Base-by-base conservation (phyloP, 2,888 invertebrate species). In the Trachelus iudaicus region DNA sequence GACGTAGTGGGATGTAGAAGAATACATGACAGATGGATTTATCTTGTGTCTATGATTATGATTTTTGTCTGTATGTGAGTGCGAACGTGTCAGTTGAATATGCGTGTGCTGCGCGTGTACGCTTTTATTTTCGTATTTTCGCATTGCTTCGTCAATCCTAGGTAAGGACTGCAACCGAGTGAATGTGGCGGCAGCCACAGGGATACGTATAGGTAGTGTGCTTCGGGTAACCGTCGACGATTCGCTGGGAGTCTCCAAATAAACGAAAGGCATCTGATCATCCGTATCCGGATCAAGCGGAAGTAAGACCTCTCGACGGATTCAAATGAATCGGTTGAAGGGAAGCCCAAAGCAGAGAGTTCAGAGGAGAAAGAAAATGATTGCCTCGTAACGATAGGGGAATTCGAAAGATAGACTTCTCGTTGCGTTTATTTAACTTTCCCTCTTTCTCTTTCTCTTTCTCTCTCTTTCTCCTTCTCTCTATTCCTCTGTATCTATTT, bases 1-100 rank as follows among this genome's bases (percentile, higher is more conserved):
- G 88, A 89, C 85, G 86, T 85, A 82, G 81, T 82, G 86, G 83
- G 85, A 86, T 85, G 83, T 85, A 84, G 84, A 85, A 86, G 80
- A 85, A 78, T 73, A 76, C 56, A 35, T 73, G 76, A 82, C 34
- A 75, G 76, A 79, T 69, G 75, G 73, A 73, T 78, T 76, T 30
- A n/a, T 76, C 71, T 31, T 80, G 68, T 56, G 56, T 56, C 15
- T 40, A 40, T 40, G 40, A 40, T 40, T 40, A 40, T 40, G 40
- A 40, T 15, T 15, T 15, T 40, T 40, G 40, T 40, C 56, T 23
- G 56, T 9, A 23, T 23, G 23, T 23, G 9, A 9, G 56, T 56
- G 56, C 23, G 56, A 56, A 56, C 56, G 23, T 56, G 23, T 23
- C 56, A 56, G 0, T 56, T 56, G 56, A 56, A 56, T 9, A 23